Base-by-base conservation (phyloP, 2,797 vertebrate species). In the Poecile montanus region DNA sequence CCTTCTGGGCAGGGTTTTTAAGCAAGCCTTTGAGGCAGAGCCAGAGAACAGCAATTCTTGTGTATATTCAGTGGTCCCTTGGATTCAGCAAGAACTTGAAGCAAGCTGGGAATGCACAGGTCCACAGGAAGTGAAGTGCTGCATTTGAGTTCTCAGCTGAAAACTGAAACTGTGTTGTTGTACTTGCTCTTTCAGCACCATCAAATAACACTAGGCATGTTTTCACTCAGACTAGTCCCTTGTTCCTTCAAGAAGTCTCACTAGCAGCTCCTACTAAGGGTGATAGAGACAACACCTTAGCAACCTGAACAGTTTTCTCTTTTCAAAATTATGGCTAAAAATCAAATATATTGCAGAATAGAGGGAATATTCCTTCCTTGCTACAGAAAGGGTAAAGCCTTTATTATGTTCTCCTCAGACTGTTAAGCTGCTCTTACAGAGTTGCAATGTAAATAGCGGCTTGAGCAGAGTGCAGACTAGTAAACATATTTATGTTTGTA, bases 401-500 rank as follows among this genome's bases (percentile, higher is more conserved):
- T 75, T 83, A 51, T 48, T 75, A 23, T 38, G 16, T 70, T 84
- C 73, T 83, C 30, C 38, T 86, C 34, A 61, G 70, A 29, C 70
- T 84, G 51, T 84, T 93, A 90, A 78, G 30, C 40, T 93, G 73
- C 56, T 84, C 13, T 86, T 88, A 53, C 7, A 66, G 71, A 72
- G 26, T 21, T 84, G 68, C 51, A 88, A 32, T 66, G 58, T 92
- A 94, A 93, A 78, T 70, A 92, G 48, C 45, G 76, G 58, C 76
- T 89, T 78, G 51, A 91, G 73, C 58, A 88, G 85, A 92, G 56
- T 58, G 47, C 62, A 88, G 77, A 42, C 73, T 36, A 62, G 62
- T 84, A 86, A 93, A 86, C 38, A n/a, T 83, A 58, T 89, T 92
- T 87, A 50, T 91, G 47, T 84, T 97, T 92, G 70, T 76, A 80